phyloP scores from a whole-genome alignment of 2,113 vertebrate genomes.

The Corythaixoides concolor region DNA sequence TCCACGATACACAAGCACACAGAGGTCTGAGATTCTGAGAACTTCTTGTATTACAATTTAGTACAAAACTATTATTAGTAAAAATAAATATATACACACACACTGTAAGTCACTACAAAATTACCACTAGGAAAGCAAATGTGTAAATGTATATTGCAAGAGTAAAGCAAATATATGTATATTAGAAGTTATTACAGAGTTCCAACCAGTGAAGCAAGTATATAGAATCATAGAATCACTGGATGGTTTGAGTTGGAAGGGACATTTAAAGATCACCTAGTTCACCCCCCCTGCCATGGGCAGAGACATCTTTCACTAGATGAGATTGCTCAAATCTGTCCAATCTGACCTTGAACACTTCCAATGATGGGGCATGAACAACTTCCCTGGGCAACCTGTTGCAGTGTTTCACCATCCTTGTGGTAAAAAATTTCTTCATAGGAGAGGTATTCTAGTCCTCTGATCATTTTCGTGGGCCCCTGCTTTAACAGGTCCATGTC shows the following conservation, averaged over 20 bases:
- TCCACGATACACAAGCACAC: background rate
- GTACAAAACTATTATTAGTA: background rate
- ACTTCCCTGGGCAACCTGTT: background rate
- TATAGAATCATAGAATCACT: background rate
- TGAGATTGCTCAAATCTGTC: background rate
- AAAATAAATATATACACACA: background rate
- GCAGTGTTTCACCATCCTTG: background rate
- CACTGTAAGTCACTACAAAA: background rate
- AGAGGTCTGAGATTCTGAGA: background rate
- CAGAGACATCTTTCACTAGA: background rate
- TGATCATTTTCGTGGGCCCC: background rate
- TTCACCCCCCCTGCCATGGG: background rate
- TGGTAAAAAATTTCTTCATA: background rate
- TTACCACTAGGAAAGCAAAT: background rate
- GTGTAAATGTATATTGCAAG: background rate
- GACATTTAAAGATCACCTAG: background rate
- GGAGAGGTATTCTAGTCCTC: background rate
- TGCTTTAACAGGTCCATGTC: background rate
- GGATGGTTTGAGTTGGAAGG: background rate
- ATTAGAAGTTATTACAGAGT: background rate
- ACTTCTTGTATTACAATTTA: background rate
- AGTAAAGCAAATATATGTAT: background rate
- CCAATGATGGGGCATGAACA: too few species aligned
- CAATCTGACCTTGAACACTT: background rate
- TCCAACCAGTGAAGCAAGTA: background rate